Base-by-base conservation (phyloP, 2,797 vertebrate genomes). In the Clarias pachynema region DNA sequence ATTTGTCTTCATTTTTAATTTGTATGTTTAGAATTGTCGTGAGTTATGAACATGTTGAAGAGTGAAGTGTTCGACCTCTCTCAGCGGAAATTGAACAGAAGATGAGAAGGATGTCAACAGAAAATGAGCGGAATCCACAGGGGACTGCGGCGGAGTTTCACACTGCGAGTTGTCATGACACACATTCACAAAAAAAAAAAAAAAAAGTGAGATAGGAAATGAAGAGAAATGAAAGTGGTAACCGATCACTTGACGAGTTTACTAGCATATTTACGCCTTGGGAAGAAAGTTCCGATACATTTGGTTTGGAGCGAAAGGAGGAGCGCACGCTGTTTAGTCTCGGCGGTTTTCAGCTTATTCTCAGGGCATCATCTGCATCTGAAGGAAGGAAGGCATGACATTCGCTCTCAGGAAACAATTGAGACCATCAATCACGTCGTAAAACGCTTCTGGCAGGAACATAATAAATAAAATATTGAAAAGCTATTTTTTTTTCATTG, bases 401-500 rank as follows among this genome's bases (percentile, higher is more conserved):
- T 81, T 85, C 59, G 72, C 62, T 83, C 62, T 85, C 66, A 70
- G 65, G 56, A 85, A 59, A 63, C 82, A 81, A 87, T 82, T 66
- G 78, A 70, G 78, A 84, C 44, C 84, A 89, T 89, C 85, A 84
- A 75, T 89, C 85, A 73, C 70, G 5, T 18, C 24, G 15, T 60
- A 62, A 75, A 77, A 73, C 5, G 73, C 84, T 87, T 57, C 77
- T 83, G 74, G 72, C 84, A 80, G 85, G 72, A 73, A 68, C 63
- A 73, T 63, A 79, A 63, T 79, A 63, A 79, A 79, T 79, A 79
- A 63, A 79, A 44, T 79, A 79, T 63, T 14, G 12, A 24, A 26
- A 6, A 2, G 22, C 12, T 16, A 20, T 40, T 78, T 66, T 69
- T 34, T 49, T 59, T 60, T 0, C 22, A 59, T 63, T 65, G 34